Conservation (phyloP, 2,113 vertebrate species). For the Neofelis nebulosa region DNA sequence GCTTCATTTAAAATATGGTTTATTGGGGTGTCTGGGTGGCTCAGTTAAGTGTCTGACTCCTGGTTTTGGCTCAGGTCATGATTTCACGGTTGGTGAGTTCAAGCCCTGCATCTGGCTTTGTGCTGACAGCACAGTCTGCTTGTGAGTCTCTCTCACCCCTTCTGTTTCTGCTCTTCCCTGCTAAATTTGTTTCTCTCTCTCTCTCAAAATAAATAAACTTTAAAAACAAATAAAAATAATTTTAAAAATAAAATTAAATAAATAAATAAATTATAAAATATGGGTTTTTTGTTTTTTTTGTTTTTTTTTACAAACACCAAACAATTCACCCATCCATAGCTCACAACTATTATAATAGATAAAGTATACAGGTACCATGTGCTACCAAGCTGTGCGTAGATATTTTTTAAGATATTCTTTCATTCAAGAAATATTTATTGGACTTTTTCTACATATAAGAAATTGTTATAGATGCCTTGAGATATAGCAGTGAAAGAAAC, state of each 20-base stretch:
- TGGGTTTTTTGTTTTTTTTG: background rate
- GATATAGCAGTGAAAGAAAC: background rate
- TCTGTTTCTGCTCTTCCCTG: too few species aligned
- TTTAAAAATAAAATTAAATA: too few species aligned
- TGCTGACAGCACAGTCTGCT: too few species aligned
- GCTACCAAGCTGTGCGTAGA: background rate
- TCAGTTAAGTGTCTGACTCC: too few species aligned
- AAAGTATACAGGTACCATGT: background rate
- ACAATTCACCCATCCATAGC: background rate
- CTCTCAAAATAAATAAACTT: too few species aligned
- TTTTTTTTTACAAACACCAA: background rate
- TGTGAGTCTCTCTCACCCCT: too few species aligned
- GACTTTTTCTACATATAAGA: background rate
- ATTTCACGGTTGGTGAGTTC: too few species aligned
- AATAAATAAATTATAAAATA: too few species aligned
- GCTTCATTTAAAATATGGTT: slow-evolving; percentile 30
- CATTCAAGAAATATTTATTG: background rate
- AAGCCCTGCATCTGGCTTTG: too few species aligned
- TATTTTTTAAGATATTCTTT: background rate
- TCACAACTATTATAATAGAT: background rate
- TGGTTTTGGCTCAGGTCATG: too few species aligned
- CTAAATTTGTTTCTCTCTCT: too few species aligned
- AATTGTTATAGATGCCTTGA: background rate
- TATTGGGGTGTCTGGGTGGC: background rate
- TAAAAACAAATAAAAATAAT: too few species aligned